phyloP scores from a whole-genome alignment of 2,113 vertebrate species.

The Vulpes vulpes region DNA sequence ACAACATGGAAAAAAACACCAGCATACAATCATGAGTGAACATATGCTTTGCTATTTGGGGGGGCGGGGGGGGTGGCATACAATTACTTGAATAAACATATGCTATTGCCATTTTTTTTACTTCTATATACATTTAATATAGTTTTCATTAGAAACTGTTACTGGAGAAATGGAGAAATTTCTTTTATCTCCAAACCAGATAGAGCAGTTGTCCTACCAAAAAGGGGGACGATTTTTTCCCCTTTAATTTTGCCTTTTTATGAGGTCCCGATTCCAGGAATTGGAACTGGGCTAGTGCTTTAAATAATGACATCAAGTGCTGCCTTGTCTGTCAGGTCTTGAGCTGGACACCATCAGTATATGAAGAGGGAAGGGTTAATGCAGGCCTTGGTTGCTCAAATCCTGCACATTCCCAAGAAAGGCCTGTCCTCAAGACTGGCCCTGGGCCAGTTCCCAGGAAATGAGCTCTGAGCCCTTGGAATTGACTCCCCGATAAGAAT shows the following conservation, averaged over 20 bases:
- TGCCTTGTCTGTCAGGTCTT: not conserved
- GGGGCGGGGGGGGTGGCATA: not conserved
- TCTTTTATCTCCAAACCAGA: not conserved
- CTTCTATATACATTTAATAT: not conserved
- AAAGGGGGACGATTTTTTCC: too few relatives aligned
- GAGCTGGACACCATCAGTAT: not conserved
- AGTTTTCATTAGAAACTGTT: not conserved
- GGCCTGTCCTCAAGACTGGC: not conserved
- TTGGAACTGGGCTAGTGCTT: not conserved
- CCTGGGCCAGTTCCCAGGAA: not conserved
- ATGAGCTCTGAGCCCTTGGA: not conserved
- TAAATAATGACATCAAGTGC: not conserved
- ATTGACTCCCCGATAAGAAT: not conserved
- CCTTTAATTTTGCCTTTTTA: not conserved
- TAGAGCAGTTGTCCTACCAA: not conserved
- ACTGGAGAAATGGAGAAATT: not conserved
- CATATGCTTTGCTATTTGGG: not conserved
- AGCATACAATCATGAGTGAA: not conserved
- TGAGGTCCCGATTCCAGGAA: not conserved
- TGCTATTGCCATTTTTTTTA: not conserved
- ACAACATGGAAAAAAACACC: not conserved
- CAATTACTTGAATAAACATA: not conserved
- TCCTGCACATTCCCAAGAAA: not conserved
- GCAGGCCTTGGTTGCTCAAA: not conserved
- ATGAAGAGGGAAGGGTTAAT: not conserved